Evolutionary conservation across 2,113 vertebrate species (phyloP).

Genomic region (Physeter macrocephalus): DNA sequence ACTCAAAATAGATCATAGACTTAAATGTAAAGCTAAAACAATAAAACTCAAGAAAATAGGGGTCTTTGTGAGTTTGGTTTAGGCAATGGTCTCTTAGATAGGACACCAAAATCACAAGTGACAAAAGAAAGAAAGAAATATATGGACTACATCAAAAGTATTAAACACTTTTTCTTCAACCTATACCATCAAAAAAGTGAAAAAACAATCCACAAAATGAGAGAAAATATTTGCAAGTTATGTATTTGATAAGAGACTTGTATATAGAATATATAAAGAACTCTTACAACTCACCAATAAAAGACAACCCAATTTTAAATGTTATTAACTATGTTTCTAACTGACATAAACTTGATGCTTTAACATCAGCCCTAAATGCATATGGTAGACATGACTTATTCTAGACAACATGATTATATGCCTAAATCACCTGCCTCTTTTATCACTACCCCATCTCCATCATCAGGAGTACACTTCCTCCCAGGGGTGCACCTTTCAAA

Average conservation of each 20-base stretch:
- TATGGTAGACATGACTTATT: neutral
- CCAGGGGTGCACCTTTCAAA: neutral
- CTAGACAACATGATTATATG: neutral
- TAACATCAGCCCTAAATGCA: neutral
- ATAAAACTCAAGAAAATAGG: neutral
- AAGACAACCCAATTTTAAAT: neutral
- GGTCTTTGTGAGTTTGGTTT: neutral
- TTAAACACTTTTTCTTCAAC: neutral
- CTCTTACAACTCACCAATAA: neutral
- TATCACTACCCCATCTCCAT: too few relatives aligned
- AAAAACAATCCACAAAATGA: neutral
- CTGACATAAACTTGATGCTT: neutral
- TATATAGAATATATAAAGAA: neutral
- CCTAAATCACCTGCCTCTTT: neutral
- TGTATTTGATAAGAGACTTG: neutral
- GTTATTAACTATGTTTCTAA: neutral
- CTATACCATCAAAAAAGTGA: neutral
- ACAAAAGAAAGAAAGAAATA: neutral
- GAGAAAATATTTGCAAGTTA: neutral
- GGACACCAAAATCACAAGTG: neutral
- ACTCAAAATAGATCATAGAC: neutral
- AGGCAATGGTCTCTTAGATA: neutral
- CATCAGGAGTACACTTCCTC: neutral
- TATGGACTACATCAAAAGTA: neutral
- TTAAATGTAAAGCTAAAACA: neutral